phyloP scores from a whole-genome alignment of 2,888 invertebrate genomes.

The Ramazzottius varieornatus region DNA sequence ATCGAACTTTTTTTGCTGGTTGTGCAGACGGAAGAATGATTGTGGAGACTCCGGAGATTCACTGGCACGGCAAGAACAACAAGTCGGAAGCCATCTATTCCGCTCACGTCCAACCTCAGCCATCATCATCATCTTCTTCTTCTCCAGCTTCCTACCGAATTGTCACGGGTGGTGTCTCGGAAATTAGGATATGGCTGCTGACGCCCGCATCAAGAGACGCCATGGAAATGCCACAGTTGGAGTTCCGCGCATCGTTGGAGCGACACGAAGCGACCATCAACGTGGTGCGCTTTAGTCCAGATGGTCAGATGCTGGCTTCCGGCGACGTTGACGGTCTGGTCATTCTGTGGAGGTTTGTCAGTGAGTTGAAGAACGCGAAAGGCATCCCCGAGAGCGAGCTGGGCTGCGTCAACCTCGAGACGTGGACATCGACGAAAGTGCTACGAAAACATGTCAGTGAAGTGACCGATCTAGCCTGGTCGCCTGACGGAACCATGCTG shows the following conservation, averaged over 20 bases:
- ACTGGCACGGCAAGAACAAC: background rate
- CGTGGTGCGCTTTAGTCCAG: background rate
- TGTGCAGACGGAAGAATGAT: background rate
- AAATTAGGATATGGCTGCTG: background rate
- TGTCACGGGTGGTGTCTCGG: background rate
- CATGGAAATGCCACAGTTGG: background rate
- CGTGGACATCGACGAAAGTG: background rate
- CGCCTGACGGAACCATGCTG: background rate
- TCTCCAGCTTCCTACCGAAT: background rate
- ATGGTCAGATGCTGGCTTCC: background rate
- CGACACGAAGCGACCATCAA: background rate
- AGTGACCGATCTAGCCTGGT: background rate
- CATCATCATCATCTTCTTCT: too few species aligned
- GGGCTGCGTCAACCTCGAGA: background rate
- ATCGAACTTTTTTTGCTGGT: too few species aligned
- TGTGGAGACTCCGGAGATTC: background rate
- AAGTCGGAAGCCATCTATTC: background rate
- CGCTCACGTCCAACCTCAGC: background rate
- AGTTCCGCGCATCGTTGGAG: background rate
- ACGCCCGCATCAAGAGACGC: too few species aligned
- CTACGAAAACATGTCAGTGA: background rate
- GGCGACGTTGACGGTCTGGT: background rate
- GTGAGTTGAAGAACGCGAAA: background rate
- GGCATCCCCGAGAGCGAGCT: background rate
- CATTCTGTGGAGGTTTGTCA: background rate